Conservation (phyloP, 2,113 vertebrate species). For the Dipodomys ordii region DNA sequence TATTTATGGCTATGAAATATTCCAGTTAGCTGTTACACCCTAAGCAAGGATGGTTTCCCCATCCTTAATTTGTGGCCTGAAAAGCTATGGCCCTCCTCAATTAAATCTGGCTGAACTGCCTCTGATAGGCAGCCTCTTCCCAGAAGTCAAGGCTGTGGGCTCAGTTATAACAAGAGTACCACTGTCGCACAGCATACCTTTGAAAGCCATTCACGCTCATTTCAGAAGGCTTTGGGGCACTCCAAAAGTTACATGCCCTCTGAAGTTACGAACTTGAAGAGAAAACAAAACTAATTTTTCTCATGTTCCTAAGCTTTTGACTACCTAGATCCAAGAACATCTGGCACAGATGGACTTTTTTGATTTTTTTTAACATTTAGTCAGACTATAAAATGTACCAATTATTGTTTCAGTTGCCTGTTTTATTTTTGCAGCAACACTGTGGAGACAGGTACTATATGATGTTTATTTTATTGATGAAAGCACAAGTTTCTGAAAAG, state of each 20-base stretch:
- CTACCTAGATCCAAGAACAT: not conserved
- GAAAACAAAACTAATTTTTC: slow-evolving; percentile 4
- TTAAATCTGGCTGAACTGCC: slow-evolving; percentile 39
- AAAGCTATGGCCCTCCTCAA: slow-evolving; percentile 38
- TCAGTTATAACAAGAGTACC: not conserved
- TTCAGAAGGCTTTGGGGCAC: not conserved
- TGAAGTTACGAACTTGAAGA: not conserved
- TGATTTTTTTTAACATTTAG: not conserved
- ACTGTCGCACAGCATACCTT: not conserved
- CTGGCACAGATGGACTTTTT: not conserved
- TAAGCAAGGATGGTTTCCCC: slow-evolving; percentile 27
- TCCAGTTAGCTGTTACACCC: slow-evolving; percentile 64
- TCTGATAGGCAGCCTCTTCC: slow-evolving; percentile 26
- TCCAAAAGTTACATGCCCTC: not conserved
- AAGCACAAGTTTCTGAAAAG: not conserved
- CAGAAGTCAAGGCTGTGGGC: slow-evolving; percentile 27
- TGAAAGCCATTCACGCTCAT: not conserved
- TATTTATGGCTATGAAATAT: slow-evolving; percentile 75
- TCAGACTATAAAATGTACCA: not conserved
- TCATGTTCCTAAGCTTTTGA: not conserved
- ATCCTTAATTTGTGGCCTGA: slow-evolving; percentile 60
- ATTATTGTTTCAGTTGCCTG: not conserved
- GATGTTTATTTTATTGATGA: slow-evolving; percentile 14
- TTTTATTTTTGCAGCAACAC: not conserved
- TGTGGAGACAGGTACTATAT: not conserved